Evolutionary conservation across 1,140 invertebrate species (phyloP), one percentile per base, ranked within the genome.

Genomic region (Acyrthosiphon pisum): DNA sequence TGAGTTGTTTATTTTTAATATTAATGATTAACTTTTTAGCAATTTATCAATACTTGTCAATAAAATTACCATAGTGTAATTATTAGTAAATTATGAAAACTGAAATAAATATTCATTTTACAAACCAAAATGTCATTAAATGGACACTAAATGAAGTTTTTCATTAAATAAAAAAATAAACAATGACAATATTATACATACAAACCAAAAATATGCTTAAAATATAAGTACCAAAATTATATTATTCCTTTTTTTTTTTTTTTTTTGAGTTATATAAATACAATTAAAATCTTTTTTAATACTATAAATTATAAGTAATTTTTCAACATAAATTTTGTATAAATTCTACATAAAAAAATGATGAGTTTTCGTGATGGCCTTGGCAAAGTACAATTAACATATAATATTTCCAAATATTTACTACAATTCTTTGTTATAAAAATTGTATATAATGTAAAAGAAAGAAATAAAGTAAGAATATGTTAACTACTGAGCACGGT

Each of bases 401-500:
- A 50, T 18, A 23, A 87, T 46, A 87, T 35, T 50, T 88, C 30
- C 30, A 35, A 56, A 56, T 26, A 56, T 56, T 90, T 41, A 56
- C 37, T 90, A 90, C 50, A 56, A 90, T 56, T 20, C 23, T 90
- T 37, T 26, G 60, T 37, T 41, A 41, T 26, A 26, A 35, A 37
- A 90, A 56, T 90, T 90, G 37, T 56, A 56, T 60, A 56, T 56
- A 56, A 56, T 26, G 22, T 41, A 60, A 90, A 56, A 20, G 35
- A 56, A 90, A 88, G 46, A 56, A 90, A 90, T 35, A 56, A 90
- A 90, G 56, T 14, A 53, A 53, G n/a, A 53, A 41, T 50, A 50
- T 88, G 46, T 88, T 88, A 88, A 88, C 86, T 88, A 88, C 86
- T 88, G 86, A 48, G 46, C 86, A 88, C n/a, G 86, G 86, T 86